phyloP scores from a whole-genome alignment of 2,113 vertebrate species.

The Phocoena phocoena region DNA sequence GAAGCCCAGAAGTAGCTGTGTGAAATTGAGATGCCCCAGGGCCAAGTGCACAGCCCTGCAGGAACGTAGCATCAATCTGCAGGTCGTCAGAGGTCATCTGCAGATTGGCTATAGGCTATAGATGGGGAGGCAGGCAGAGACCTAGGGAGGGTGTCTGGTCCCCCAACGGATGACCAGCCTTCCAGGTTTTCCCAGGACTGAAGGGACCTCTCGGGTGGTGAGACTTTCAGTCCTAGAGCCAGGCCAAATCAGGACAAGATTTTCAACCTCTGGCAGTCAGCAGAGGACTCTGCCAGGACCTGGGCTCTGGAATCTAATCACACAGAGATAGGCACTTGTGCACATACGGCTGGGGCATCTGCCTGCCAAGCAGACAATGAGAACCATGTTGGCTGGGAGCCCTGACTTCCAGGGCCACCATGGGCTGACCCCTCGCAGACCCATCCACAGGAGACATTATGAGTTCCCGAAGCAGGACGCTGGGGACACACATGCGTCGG shows the following conservation, averaged over 20 bases:
- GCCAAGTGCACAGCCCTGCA: not conserved
- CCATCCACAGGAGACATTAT: not conserved
- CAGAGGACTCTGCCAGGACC: not conserved
- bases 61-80: fast-evolving
- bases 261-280: too few species aligned
- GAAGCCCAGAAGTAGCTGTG: not conserved
- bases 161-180: too few species aligned
- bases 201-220: too few species aligned
- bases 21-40: not conserved
- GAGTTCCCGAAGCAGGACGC: not conserved
- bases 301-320: not conserved
- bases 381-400: not conserved
- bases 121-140: not conserved
- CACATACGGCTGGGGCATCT: fast-evolving
- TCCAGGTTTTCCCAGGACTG: not conserved
- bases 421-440: not conserved
- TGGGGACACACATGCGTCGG: not conserved
- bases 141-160: not conserved
- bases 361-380: not conserved
- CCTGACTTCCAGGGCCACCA: not conserved
- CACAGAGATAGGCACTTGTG: not conserved
- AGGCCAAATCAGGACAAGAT: not conserved
- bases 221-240: not conserved
- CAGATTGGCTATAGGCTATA: not conserved
- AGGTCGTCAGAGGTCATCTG: not conserved